These are phyloP conservation scores for Rachycentron canadum DNA, from an alignment of 2,797 vertebrate species.

Conservation along the genomic window DNA sequence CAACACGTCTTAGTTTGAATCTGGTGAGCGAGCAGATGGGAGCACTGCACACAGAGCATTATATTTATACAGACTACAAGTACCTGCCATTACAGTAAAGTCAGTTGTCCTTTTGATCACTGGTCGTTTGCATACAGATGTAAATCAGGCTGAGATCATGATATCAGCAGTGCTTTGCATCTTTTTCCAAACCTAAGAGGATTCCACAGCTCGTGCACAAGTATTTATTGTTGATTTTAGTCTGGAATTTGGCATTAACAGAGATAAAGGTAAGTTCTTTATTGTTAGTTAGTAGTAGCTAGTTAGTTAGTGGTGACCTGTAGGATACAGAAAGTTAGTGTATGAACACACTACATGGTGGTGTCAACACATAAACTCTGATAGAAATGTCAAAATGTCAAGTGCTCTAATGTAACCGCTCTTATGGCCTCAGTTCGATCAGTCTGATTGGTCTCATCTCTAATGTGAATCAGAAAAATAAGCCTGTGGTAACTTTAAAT, in stretches of 20 bases:
- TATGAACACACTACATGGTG: not conserved
- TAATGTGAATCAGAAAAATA: not conserved
- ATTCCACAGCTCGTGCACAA: constrained; percentile 6
- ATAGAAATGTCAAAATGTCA: not conserved
- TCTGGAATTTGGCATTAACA: too few relatives aligned
- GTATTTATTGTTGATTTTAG: not conserved
- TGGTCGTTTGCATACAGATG: constrained; percentile 62
- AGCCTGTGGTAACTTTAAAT: not conserved
- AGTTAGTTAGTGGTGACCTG: not conserved
- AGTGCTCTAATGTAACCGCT: not conserved
- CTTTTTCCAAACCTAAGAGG: constrained; percentile 37
- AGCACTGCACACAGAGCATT: not conserved
- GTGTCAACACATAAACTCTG: not conserved
- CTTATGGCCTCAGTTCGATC: not conserved
- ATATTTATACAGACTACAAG: constrained; percentile 8
- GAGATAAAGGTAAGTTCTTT: not conserved
- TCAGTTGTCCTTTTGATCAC: too few relatives aligned
- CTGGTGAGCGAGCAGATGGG: not conserved
- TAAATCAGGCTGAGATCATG: constrained; percentile 54
- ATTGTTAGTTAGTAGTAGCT: not conserved
- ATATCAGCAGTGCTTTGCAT: constrained; percentile 49
- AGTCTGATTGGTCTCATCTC: too few relatives aligned
- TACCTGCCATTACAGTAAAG: too few relatives aligned
- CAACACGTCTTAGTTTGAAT: not conserved
- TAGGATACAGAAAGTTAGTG: not conserved